Evolutionary conservation across 2,888 invertebrate species (phyloP).

Genomic region (Aricia artaxerxes): DNA sequence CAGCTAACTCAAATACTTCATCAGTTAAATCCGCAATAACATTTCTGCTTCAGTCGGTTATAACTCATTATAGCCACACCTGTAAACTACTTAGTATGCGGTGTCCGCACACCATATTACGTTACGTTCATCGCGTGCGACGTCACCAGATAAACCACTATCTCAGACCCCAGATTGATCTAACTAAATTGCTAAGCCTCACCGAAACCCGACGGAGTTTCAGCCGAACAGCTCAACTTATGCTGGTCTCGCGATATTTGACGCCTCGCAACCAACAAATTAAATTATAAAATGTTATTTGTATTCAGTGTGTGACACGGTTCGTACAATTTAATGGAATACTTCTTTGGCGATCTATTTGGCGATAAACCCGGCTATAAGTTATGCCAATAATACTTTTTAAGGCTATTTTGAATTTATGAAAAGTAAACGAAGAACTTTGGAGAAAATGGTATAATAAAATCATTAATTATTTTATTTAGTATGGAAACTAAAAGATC

Average conservation of each 20-base stretch:
- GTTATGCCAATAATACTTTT: neutral
- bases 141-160: slow-evolving; percentile 62
- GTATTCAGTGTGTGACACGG: slow-evolving; percentile 59
- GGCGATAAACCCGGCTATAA: neutral
- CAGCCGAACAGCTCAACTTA: slow-evolving; percentile 42
- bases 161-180: slow-evolving; percentile 42
- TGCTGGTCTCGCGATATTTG: slow-evolving; percentile 61
- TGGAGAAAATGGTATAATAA: too few relatives aligned
- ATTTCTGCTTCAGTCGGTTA: too few relatives aligned
- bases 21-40: too few relatives aligned
- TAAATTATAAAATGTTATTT: slow-evolving; percentile 67
- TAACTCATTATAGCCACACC: slow-evolving; percentile 44
- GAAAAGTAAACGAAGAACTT: neutral
- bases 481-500: neutral
- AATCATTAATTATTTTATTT: too few relatives aligned
- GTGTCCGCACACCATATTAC: slow-evolving; percentile 68
- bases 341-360: slow-evolving; percentile 27
- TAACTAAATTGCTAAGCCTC: slow-evolving; percentile 36
- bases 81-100: slow-evolving; percentile 66
- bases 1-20: too few relatives aligned
- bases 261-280: slow-evolving; percentile 69
- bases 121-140: slow-evolving; percentile 71
- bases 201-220: slow-evolving; percentile 29
- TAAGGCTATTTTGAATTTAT: neutral
- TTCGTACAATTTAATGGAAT: slow-evolving; percentile 45